These are phyloP conservation scores for Stictonetta naevosa DNA, from an alignment of 2,113 vertebrate genomes.

Conservation along the genomic window DNA sequence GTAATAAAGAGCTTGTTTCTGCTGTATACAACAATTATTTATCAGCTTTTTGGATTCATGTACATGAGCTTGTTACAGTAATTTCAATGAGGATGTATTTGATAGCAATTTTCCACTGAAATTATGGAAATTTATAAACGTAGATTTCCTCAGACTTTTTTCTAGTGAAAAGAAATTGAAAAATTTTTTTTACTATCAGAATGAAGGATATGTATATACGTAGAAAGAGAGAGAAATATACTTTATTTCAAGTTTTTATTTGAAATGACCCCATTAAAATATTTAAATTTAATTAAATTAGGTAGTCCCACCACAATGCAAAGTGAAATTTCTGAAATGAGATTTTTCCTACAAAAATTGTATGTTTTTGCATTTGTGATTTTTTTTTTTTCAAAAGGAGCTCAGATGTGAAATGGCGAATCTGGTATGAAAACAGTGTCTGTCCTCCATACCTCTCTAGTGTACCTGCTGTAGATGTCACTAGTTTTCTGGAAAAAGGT, in stretches of 20 bases:
- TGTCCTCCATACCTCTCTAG: neutral
- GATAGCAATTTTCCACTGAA: neutral
- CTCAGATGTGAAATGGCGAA: neutral
- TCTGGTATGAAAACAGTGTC: neutral
- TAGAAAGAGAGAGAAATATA: neutral
- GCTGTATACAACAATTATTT: neutral
- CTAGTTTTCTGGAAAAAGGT: neutral
- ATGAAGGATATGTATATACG: neutral
- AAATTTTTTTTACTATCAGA: fast-evolving
- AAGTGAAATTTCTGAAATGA: neutral
- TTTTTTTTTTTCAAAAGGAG: neutral
- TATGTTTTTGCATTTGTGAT: neutral
- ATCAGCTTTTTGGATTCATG: neutral
- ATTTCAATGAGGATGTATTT: neutral
- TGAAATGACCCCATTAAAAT: neutral
- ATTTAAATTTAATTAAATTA: neutral
- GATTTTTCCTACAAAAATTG: neutral
- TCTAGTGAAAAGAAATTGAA: neutral
- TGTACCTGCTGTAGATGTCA: neutral
- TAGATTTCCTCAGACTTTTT: neutral
- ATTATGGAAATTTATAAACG: neutral
- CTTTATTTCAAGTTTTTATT: neutral
- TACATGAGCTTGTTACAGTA: neutral
- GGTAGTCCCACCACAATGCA: neutral
- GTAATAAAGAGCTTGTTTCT: neutral